Conservation (phyloP, 2,888 invertebrate species). For the Carcina quercana region DNA sequence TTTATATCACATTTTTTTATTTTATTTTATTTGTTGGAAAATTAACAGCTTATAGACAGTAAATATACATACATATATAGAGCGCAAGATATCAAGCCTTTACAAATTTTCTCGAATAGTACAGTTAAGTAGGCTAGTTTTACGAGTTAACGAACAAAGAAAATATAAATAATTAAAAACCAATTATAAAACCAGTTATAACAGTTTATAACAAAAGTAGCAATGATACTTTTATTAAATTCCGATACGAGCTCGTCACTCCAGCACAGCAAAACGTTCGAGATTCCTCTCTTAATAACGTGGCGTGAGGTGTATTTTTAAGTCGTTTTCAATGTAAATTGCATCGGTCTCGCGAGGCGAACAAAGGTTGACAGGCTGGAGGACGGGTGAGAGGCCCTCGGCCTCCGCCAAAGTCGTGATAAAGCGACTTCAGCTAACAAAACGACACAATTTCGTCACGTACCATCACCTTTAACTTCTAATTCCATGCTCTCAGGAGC, state of each 20-base stretch:
- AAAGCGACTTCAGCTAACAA: slow-evolving; percentile 20
- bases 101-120: too few relatives aligned
- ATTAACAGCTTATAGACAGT: too few relatives aligned
- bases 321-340: slow-evolving; percentile 43
- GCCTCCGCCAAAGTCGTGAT: slow-evolving; percentile 10
- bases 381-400: too few relatives aligned
- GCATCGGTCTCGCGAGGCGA: slow-evolving; percentile 36
- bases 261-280: slow-evolving; percentile 3
- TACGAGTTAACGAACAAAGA: too few relatives aligned
- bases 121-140: too few relatives aligned
- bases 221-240: slow-evolving; percentile 11
- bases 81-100: too few relatives aligned
- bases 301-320: slow-evolving; percentile 23
- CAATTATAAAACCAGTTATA: too few relatives aligned
- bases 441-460: slow-evolving; percentile 27
- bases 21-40: too few relatives aligned
- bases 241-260: slow-evolving; percentile 4
- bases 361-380: slow-evolving; percentile 25
- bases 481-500: slow-evolving; percentile 2
- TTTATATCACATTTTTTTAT: too few relatives aligned
- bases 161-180: too few relatives aligned
- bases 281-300: slow-evolving; percentile 20
- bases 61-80: too few relatives aligned
- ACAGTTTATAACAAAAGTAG: too few relatives aligned
- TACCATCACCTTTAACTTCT: slow-evolving; percentile 20